Percentiles rank a stretch among this genome's conserved stretches.
Evolutionary conservation across 2,888 invertebrate species (phyloP).

Genomic region (Brachycybe producta): DNA sequence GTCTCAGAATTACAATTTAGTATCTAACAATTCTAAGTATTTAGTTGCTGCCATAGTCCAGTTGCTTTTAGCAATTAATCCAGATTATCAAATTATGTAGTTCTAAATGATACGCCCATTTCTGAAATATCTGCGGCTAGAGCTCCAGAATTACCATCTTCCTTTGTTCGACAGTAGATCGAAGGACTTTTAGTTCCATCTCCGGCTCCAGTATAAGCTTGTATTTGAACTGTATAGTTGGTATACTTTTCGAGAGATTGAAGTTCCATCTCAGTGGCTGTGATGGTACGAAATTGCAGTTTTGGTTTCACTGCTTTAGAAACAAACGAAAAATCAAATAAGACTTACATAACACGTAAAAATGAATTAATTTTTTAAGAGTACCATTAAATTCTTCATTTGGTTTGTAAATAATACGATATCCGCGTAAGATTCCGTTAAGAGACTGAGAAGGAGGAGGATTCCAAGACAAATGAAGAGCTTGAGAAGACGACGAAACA

Average conservation of each 20-base stretch:
- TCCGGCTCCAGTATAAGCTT: slow-evolving; percentile 72
- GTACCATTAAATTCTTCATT: slow-evolving; percentile 24
- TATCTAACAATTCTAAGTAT: no score
- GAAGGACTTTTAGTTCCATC: slow-evolving; percentile 66
- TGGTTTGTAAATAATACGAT: slow-evolving; percentile 54
- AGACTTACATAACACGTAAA: background rate
- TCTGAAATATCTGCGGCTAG: no score
- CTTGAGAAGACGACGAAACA: slow-evolving; percentile 33
- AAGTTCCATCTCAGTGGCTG: slow-evolving; percentile 62
- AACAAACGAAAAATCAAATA: no score
- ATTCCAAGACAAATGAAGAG: slow-evolving; percentile 35
- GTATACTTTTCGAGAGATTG: slow-evolving; percentile 69
- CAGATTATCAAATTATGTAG: no score
- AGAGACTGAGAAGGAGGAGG: slow-evolving; percentile 34
- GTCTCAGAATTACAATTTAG: no score
- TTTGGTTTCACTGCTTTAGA: slow-evolving; percentile 39
- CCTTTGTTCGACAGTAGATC: slow-evolving; percentile 67
- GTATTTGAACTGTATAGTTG: slow-evolving; percentile 72
- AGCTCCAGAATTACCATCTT: slow-evolving; percentile 62
- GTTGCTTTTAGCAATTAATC: no score
- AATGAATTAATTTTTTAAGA: slow-evolving; percentile 12
- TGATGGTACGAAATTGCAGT: slow-evolving; percentile 43
- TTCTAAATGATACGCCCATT: no score
- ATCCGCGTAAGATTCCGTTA: slow-evolving; percentile 46
- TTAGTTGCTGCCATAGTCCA: no score